Evolutionary conservation across 2,888 invertebrate species (phyloP).

Genomic region (Zaprionus bogoriensis): DNA sequence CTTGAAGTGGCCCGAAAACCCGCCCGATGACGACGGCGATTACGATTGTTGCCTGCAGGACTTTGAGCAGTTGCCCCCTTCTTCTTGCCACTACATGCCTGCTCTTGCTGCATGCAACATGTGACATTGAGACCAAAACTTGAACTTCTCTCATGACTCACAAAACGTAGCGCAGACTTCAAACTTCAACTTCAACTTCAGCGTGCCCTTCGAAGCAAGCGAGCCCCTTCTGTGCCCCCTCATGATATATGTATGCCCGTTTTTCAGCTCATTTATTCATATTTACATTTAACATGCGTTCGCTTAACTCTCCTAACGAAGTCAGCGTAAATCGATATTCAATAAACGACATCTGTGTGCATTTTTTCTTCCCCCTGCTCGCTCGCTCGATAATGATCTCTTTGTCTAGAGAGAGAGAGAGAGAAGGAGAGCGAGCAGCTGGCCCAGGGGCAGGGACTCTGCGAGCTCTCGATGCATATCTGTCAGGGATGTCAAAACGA

Average conservation of each 20-base stretch:
- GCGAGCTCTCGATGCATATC: slow-evolving; percentile 64
- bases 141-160: slow-evolving; percentile 21
- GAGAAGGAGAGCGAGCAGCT: slow-evolving; percentile 43
- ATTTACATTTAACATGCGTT: slow-evolving; percentile 76
- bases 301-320: slow-evolving; percentile 60
- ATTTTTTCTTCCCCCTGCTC: slow-evolving; percentile 48
- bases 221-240: background rate
- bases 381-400: slow-evolving; percentile 67
- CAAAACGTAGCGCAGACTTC: background rate
- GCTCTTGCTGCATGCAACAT: slow-evolving; percentile 59
- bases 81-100: background rate
- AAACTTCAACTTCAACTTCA: too few species aligned
- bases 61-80: slow-evolving; percentile 18
- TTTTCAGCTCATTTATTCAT: slow-evolving; percentile 75
- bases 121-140: slow-evolving; percentile 73
- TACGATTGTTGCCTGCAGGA: slow-evolving; percentile 48
- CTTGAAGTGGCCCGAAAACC: slow-evolving; percentile 63
- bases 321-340: slow-evolving; percentile 79
- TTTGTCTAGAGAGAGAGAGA: slow-evolving; percentile 44
- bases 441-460: slow-evolving; percentile 16
- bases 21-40: slow-evolving; percentile 22
- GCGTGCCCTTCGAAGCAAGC: background rate
- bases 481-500: slow-evolving; percentile 73
- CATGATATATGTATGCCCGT: slow-evolving; percentile 46
- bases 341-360: slow-evolving; percentile 80